Evolutionary conservation across 2,888 invertebrate genomes (phyloP), one percentile per base, ranked within the genome.

Genomic region (Conus canariensis): DNA sequence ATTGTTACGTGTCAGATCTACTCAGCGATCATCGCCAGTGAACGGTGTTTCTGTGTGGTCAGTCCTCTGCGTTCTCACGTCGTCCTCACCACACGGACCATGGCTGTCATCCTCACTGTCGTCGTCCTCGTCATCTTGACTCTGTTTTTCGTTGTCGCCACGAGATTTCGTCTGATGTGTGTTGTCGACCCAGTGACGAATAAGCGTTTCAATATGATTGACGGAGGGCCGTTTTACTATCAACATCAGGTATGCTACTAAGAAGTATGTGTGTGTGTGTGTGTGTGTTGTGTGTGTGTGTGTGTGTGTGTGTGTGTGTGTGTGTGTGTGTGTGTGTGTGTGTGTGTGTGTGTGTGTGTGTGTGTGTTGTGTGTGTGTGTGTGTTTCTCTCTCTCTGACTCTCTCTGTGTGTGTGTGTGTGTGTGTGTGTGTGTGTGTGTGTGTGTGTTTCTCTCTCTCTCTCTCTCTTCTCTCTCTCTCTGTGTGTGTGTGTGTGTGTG

Each of bases 11-110:
- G 3, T n/a, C 83, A 58, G 83, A 22, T 83, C 59, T 22, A 22
- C 58, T 83, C 58, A 22, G 83, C 83, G 25, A 85, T 85, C 85
- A 85, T 85, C 60, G 85, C 85, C 85, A 60, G 85, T 25, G 85
- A 85, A 25, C 59, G 85, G n/a, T 85, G 85, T 25, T 85, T 85
- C 60, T 85, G 85, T 85, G 85, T 85, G 60, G 60, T 85, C 85
- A 85, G 85, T 85, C 85, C 85, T 59, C 60, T 85, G 14, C 85
- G 85, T 25, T 85, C 85, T 25, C 85, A 25, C 22, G 14, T 45
- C 25, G 60, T 85, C 14, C 85, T 85, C 22, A 25, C 85, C 60
- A 85, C 85, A 7, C 85, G 85, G 60, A 85, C 85, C 85, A 85
- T 60, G 85, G 85, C 85, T 22, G 25, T 77, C 85, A 85, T 85